These are phyloP conservation scores for Ips typographus DNA, from an alignment of 1,140 invertebrate species.

Conservation along the genomic window DNA sequence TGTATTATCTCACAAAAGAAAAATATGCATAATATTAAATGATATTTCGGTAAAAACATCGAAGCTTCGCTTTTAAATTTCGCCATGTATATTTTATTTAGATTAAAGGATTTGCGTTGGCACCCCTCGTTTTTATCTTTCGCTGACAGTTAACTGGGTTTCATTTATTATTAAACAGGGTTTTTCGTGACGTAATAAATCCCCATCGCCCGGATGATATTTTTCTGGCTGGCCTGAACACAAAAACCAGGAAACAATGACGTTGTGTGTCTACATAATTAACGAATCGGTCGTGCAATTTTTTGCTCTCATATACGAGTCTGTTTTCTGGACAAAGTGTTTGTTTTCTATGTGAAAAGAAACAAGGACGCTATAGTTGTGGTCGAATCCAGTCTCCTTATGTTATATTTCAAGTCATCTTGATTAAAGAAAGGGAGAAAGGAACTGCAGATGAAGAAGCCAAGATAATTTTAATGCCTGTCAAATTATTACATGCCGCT, in stretches of 20 bases:
- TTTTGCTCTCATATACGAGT: too few relatives aligned
- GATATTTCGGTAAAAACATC: not conserved
- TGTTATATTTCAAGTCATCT: too few relatives aligned
- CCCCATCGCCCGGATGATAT: constrained; percentile 14
- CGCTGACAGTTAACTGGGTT: constrained; percentile 22
- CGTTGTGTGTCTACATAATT: constrained; percentile 15
- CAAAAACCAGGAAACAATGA: constrained; percentile 1
- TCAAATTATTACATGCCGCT: too few relatives aligned
- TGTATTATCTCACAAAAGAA: constrained; percentile 2
- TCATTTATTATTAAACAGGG: constrained; percentile 30
- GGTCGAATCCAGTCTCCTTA: too few relatives aligned
- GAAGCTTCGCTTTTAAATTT: constrained; percentile 17
- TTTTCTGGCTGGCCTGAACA: constrained; percentile 15
- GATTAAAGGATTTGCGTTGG: constrained; percentile 28
- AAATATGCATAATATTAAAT: not conserved
- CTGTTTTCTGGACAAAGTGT: too few relatives aligned
- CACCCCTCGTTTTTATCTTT: constrained; percentile 26
- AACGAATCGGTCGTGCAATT: constrained; percentile 6
- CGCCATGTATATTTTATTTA: constrained; percentile 28
- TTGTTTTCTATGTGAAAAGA: too few relatives aligned
- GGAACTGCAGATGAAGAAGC: too few relatives aligned
- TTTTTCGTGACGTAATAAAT: constrained; percentile 22
- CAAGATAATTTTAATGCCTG: too few relatives aligned
- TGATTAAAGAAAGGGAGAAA: too few relatives aligned
- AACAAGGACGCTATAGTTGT: too few relatives aligned